These are phyloP conservation scores for Crocodylus rhombifer DNA, from an alignment of 2,797 vertebrate species.

Conservation along the genomic window DNA sequence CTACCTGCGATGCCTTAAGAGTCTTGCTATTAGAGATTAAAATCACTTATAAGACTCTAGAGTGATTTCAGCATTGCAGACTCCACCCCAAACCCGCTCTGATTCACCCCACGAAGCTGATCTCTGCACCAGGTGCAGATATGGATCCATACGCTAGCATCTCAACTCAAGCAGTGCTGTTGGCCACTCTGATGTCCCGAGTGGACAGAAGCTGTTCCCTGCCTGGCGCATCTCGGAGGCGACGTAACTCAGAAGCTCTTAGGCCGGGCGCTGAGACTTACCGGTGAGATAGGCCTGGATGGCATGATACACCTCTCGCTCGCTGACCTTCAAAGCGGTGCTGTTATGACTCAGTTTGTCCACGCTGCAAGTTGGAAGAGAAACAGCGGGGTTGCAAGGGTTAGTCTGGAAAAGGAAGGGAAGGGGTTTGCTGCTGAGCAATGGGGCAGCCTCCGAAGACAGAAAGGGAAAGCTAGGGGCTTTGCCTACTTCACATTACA, in stretches of 20 bases:
- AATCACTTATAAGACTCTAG: not conserved
- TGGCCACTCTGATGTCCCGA: not conserved
- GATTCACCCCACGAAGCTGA: not conserved
- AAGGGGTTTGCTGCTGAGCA: not conserved
- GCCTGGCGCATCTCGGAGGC: too few species aligned
- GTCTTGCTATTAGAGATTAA: not conserved
- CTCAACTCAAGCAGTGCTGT: not conserved
- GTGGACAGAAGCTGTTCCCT: not conserved
- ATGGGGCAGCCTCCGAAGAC: not conserved
- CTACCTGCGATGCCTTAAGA: not conserved
- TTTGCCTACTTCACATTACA: too few species aligned
- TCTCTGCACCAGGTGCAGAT: not conserved
- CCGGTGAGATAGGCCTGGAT: constrained; percentile 12
- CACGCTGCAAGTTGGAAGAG: not conserved
- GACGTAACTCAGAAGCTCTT: too few species aligned
- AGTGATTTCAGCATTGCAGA: not conserved
- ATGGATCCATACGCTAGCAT: not conserved
- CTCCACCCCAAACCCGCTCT: not conserved
- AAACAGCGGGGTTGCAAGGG: not conserved
- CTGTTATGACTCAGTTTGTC: not conserved
- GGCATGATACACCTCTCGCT: not conserved
- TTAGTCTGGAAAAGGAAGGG: not conserved
- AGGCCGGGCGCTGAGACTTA: not conserved
- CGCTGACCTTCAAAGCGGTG: not conserved
- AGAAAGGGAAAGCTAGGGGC: not conserved